These are phyloP conservation scores for Anguilla anguilla DNA, from an alignment of 2,797 vertebrate genomes.

Conservation along the genomic window DNA sequence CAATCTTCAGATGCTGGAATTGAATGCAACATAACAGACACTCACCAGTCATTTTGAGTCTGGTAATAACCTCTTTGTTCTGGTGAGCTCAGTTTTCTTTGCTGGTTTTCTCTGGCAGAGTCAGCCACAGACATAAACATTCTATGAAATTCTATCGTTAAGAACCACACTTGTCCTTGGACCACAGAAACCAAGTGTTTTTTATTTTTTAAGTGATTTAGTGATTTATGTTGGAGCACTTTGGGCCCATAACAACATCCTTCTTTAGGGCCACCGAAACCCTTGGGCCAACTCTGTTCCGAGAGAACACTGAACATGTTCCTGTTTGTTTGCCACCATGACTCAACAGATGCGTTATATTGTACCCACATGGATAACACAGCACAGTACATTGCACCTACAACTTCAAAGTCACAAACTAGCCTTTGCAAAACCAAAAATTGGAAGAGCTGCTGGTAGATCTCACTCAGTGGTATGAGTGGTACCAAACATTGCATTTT, in stretches of 20 bases:
- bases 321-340: background rate
- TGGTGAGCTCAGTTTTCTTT: background rate
- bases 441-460: background rate
- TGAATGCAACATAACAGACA: background rate
- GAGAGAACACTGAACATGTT: background rate
- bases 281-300: background rate
- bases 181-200: background rate
- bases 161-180: background rate
- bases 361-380: background rate
- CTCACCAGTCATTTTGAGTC: background rate
- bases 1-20: background rate
- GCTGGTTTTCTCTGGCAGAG: background rate
- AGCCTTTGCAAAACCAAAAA: background rate
- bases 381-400: background rate
- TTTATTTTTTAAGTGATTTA: background rate
- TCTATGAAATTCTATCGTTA: background rate
- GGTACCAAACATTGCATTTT: background rate
- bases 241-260: background rate
- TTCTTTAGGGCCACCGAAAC: background rate
- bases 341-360: background rate
- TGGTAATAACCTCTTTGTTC: background rate
- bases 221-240: background rate
- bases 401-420: background rate
- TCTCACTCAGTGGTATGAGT: background rate
- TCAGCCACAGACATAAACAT: background rate